Percentiles rank a stretch among this genome's conserved stretches.
phyloP scores from a whole-genome alignment of 2,888 invertebrate species.

The Psylliodes chrysocephalus region DNA sequence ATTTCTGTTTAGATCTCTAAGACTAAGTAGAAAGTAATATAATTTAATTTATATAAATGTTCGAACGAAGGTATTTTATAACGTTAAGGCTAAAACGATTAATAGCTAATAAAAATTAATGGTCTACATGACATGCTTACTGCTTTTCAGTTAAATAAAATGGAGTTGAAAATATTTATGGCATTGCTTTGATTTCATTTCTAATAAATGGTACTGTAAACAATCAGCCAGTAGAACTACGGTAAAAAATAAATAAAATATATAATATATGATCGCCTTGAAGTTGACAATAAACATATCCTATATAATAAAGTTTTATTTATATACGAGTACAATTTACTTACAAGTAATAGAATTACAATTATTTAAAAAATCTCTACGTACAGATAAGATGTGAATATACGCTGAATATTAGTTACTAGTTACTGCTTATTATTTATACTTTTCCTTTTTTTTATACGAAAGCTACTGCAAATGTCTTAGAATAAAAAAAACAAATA shows the following conservation, averaged over 20 bases:
- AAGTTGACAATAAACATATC: slow-evolving; percentile 8
- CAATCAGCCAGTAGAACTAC: neutral
- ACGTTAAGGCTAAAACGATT: slow-evolving; percentile 33
- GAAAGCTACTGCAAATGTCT: no score
- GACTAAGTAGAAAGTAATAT: slow-evolving; percentile 8
- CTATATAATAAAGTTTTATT: neutral
- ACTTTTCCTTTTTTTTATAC: no score
- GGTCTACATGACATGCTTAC: slow-evolving; percentile 28
- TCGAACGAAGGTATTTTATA: slow-evolving; percentile 11
- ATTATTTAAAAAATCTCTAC: no score
- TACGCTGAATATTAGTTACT: no score
- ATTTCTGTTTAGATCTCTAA: no score
- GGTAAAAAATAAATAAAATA: slow-evolving; percentile 2
- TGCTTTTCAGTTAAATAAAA: slow-evolving; percentile 15
- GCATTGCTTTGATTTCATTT: neutral
- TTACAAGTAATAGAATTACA: no score
- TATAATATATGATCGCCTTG: slow-evolving; percentile 4
- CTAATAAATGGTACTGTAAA: neutral
- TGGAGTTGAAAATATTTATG: neutral
- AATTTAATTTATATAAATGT: slow-evolving; percentile 26
- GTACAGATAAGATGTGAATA: no score
- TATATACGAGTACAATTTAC: no score
- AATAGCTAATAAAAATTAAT: slow-evolving; percentile 33
- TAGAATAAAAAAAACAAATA: no score
- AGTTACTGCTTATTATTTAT: no score